These are phyloP conservation scores for Drosophila grimshawi DNA, from an alignment of 1,140 invertebrate genomes.

Conservation along the genomic window DNA sequence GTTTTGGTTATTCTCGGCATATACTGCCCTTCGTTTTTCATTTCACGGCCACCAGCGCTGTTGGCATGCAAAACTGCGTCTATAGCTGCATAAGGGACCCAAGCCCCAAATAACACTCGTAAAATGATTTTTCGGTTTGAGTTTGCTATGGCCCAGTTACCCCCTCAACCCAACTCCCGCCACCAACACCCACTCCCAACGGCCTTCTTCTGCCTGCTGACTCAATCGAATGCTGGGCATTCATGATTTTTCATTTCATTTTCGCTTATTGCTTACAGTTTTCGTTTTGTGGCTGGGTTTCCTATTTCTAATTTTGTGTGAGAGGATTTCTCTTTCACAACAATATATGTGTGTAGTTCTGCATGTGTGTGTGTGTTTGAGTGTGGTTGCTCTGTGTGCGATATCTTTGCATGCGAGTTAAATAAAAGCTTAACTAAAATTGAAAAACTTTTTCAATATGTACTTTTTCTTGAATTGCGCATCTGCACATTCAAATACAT, in stretches of 20 bases:
- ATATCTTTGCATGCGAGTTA: constrained; percentile 71
- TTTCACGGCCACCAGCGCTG: constrained; percentile 71
- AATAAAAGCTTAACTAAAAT: constrained; percentile 80
- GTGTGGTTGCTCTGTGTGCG: constrained; percentile 45
- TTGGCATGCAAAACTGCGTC: constrained; percentile 55
- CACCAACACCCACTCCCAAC: neutral
- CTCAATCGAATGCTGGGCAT: constrained; percentile 46
- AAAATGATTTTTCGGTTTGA: constrained; percentile 75
- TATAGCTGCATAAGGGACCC: constrained; percentile 39
- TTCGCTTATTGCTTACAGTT: constrained; percentile 82
- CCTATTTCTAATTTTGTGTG: constrained; percentile 71
- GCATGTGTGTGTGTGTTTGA: constrained; percentile 20
- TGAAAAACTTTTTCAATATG: constrained; percentile 82
- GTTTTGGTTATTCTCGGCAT: constrained; percentile 66
- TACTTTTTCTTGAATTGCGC: constrained; percentile 55
- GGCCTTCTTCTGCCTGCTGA: constrained; percentile 26
- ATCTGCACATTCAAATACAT: constrained; percentile 17
- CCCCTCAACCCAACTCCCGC: neutral
- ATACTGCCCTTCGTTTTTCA: constrained; percentile 70
- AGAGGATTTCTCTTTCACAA: constrained; percentile 58
- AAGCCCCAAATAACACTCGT: constrained; percentile 57
- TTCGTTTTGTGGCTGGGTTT: constrained; percentile 65
- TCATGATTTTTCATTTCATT: constrained; percentile 83
- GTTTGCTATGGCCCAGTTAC: constrained; percentile 42
- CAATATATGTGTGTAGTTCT: constrained; percentile 64